phyloP scores from a whole-genome alignment of 2,888 invertebrate genomes.

The Xylota segnis region DNA sequence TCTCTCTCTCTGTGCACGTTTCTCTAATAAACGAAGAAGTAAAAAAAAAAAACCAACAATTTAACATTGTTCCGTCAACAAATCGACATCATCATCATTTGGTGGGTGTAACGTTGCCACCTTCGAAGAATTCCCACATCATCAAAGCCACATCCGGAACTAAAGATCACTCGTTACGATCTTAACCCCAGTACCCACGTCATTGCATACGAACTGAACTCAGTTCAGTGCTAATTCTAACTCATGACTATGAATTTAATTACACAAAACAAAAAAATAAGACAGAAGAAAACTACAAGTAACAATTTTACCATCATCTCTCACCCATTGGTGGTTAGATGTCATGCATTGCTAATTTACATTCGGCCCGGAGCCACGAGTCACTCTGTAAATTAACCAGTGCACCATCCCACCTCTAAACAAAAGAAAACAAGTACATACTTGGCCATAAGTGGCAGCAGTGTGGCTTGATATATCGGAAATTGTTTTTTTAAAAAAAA shows the following conservation, averaged over 20 bases:
- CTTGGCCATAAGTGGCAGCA: constrained; percentile 10
- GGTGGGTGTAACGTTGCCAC: constrained; percentile 51
- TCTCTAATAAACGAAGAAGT: constrained; percentile 25
- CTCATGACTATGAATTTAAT: constrained; percentile 57
- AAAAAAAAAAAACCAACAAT: not conserved
- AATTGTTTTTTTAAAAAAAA: not conserved
- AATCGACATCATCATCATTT: constrained; percentile 40
- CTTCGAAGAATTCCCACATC: constrained; percentile 54
- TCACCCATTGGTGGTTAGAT: constrained; percentile 9
- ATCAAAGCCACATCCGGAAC: constrained; percentile 48
- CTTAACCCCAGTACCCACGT: constrained; percentile 7
- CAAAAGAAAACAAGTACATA: not conserved
- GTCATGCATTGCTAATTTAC: constrained; percentile 35
- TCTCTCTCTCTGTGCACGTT: constrained; percentile 18
- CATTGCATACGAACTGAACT: constrained; percentile 13
- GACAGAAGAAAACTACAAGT: too few relatives aligned
- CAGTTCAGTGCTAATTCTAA: constrained; percentile 45
- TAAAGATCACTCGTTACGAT: constrained; percentile 31
- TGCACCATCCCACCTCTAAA: constrained; percentile 19
- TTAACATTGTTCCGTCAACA: constrained; percentile 42
- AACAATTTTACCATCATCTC: constrained; percentile 12
- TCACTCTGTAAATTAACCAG: constrained; percentile 8
- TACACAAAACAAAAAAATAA: too few relatives aligned
- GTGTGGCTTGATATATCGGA: not conserved
- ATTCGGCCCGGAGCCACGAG: not conserved